These are phyloP conservation scores for Labeo calbasu DNA, from an alignment of 2,797 vertebrate species.

Conservation along the genomic window DNA sequence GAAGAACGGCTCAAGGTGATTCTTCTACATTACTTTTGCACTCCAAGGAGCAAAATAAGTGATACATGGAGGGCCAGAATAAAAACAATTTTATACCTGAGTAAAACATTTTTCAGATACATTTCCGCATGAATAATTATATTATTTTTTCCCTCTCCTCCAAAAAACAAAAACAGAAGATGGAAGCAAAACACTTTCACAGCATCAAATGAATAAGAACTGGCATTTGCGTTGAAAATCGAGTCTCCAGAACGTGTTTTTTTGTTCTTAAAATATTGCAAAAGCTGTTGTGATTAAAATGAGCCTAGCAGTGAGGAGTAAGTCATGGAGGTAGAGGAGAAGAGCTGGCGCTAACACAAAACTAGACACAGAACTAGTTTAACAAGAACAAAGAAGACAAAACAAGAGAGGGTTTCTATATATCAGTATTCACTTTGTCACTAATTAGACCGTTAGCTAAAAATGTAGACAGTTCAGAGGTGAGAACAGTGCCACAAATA, in stretches of 20 bases:
- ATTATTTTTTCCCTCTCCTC: background rate
- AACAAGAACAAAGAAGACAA: background rate
- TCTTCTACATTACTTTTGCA: conserved; percentile 48
- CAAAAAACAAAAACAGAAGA: conserved; percentile 14
- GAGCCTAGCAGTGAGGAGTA: conserved; percentile 1
- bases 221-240: background rate
- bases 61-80: conserved; percentile 46
- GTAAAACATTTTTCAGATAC: conserved; percentile 50
- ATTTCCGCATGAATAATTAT: conserved; percentile 46
- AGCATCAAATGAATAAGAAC: conserved; percentile 15
- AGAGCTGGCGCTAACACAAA: background rate
- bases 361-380: background rate
- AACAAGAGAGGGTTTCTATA: background rate
- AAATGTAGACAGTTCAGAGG: conserved; percentile 8
- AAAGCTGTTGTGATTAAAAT: conserved; percentile 11
- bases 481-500: background rate
- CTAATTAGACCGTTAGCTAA: background rate
- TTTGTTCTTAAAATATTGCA: conserved; percentile 4
- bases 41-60: conserved; percentile 46
- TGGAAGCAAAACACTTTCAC: conserved; percentile 17
- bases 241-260: background rate
- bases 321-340: background rate
- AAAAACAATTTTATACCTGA: conserved; percentile 61
- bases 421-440: background rate
- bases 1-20: conserved; percentile 56